These are phyloP conservation scores for Anabacerthia variegaticeps DNA, from an alignment of 2,797 vertebrate genomes.

Conservation along the genomic window DNA sequence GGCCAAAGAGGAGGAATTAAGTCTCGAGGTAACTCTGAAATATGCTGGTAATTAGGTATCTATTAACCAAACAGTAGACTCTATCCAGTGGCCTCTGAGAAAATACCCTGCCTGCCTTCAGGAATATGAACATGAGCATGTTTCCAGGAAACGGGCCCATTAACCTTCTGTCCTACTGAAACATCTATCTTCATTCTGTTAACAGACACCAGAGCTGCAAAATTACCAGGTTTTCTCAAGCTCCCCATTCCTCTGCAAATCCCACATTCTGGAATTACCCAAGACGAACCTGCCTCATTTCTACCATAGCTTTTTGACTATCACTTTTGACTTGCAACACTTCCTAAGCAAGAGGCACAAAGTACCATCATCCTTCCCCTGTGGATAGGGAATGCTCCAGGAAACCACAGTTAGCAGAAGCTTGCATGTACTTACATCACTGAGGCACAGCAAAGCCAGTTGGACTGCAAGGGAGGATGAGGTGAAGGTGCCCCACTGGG, in stretches of 20 bases:
- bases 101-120: neutral
- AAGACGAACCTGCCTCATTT: neutral
- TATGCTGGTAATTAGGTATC: neutral
- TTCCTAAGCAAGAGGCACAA: neutral
- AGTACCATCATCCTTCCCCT: neutral
- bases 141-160: neutral
- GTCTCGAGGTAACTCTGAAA: neutral
- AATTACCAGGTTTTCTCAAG: neutral
- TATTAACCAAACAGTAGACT: neutral
- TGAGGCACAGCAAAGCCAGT: neutral
- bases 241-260: neutral
- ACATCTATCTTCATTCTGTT: neutral
- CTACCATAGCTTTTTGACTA: neutral
- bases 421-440: neutral
- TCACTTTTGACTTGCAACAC: neutral
- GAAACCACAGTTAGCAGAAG: neutral
- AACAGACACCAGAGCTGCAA: neutral
- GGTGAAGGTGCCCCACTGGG: neutral
- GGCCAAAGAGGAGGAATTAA: neutral
- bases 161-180: neutral
- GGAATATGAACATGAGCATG: neutral
- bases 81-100: neutral
- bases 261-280: neutral
- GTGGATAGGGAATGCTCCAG: neutral
- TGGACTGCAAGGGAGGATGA: fast-evolving